Base-by-base conservation (phyloP, 2,888 invertebrate species). In the Papilio gigon region DNA sequence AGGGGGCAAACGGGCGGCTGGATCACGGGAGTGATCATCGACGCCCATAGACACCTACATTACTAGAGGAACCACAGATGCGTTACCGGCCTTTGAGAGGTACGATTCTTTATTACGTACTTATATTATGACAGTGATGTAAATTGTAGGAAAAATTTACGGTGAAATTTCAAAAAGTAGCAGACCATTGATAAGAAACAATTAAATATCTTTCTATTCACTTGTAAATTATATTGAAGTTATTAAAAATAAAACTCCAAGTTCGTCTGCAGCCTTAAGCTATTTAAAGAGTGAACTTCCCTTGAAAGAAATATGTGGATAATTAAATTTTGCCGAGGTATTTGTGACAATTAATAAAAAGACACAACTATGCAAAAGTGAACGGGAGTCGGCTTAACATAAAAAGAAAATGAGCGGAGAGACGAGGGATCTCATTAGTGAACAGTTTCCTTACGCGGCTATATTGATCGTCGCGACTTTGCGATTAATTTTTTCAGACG, bases 401-500 rank as follows among this genome's bases (percentile, higher is more conserved):
- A 63, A 63, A 68, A 68, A 63, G 62, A 56, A 68, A 68, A 63
- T 44, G 62, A 67, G 63, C 47, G 33, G 47, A 63, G 61, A 53
- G 56, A 68, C 44, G 59, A 62, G 56, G 68, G 68, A 68, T 63
- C 68, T 68, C 68, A 68, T 68, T 68, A 68, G 68, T 64, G 63
- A 68, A 68, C 63, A 64, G 59, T 68, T 68, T 68, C 63, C 68
- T 62, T 33, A 68, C 58, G 59, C 59, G 47, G 56, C 63, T 25
- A 27, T 62, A 47, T 44, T 68, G 58, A 68, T 58, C 47, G 58
- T 68, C 37, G 59, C 68, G 37, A 25, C 42, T 17, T 44, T 44
- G 20, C 25, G 11, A 58, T 44, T 47, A 58, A 64, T 12, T 25
- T 50, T 35, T 9, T 12, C 42, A 17, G 1, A 9, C 33, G 20